Percentiles rank a stretch among this genome's conserved stretches.
These are phyloP conservation scores for Oreochromis mossambicus DNA, from an alignment of 2,797 vertebrate species.

Conservation along the genomic window DNA sequence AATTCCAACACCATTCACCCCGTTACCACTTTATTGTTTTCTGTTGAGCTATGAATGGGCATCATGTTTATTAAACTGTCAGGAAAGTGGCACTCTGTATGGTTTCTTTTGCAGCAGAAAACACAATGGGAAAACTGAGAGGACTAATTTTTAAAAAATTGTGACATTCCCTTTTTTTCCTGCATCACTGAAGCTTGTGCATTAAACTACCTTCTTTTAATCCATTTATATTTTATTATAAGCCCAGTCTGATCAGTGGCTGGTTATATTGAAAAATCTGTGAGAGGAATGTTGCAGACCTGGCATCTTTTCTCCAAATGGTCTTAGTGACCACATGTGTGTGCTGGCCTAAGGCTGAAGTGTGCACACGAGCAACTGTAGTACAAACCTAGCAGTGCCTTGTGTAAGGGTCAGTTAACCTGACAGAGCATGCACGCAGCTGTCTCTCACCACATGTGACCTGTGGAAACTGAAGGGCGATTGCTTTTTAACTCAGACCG, in stretches of 20 bases:
- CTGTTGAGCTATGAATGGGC: background rate
- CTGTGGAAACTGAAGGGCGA: background rate
- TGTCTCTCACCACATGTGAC: conserved; percentile 1
- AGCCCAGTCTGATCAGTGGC: accelerated
- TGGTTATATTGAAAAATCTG: background rate
- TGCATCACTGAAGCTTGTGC: accelerated
- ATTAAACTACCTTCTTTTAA: background rate
- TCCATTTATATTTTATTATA: background rate
- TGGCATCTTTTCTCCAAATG: background rate
- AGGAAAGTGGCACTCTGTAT: background rate
- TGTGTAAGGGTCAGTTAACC: background rate
- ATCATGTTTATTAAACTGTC: background rate
- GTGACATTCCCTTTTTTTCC: background rate
- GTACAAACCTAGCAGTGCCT: background rate
- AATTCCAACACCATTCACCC: background rate
- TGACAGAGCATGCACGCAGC: background rate
- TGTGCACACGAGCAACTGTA: background rate
- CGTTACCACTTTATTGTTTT: background rate
- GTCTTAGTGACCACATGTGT: background rate
- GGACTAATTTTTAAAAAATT: background rate
- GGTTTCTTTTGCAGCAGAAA: background rate
- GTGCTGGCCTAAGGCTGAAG: background rate
- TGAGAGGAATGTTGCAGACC: background rate
- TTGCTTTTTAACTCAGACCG: background rate
- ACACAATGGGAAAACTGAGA: background rate